Base-by-base conservation (phyloP, 2,888 invertebrate species). In the Ophion ellenae region DNA sequence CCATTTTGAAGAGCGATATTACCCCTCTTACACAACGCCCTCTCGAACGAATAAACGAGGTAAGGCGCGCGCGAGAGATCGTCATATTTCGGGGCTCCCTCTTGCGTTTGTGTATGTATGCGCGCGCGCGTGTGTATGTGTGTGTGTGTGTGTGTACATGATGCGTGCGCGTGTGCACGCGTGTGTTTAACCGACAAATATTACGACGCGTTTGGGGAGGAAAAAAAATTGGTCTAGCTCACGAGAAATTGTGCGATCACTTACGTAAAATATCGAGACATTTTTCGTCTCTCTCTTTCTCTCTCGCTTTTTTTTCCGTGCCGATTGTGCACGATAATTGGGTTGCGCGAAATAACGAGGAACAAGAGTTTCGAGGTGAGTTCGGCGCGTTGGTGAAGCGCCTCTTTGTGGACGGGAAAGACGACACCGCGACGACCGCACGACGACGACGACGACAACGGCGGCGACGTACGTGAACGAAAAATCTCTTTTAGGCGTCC, bases 21-120 rank as follows among this genome's bases (percentile, higher is more conserved):
- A 67, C 89, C 88, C 75, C 86, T 93, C 92, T 94, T 94, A 93
- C 93, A 94, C 94, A 95, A 95, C 95, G 95, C 95, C 95, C 95
- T 95, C 95, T 95, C 94, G 79, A 32, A 94, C 95, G 95, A 94
- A 94, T 94, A 93, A 94, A 95, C 89, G 90, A 92, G 90, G 90
- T 91, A 92, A 91, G 91, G 63, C 63, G 79, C 70, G 79, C 69
- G 78, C 83, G 91, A 89, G 74, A 85, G 36, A 80, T 76, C 75
- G 89, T 90, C 91, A 90, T 91, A 89, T 86, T 79, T 71, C 79
- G 63, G 24, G 69, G 66, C 78, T 70, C 70, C 59, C 79, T 59
- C 78, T 45, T 40, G 45, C 78, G 61, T 77, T 84, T 84, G 75
- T 73, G 83, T 67, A 7, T 53, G 14, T 57, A 63, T 66, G 57